Evolutionary conservation across 2,888 invertebrate species (phyloP), one percentile per base, ranked within the genome.

Genomic region (Eupeodes latifasciatus): DNA sequence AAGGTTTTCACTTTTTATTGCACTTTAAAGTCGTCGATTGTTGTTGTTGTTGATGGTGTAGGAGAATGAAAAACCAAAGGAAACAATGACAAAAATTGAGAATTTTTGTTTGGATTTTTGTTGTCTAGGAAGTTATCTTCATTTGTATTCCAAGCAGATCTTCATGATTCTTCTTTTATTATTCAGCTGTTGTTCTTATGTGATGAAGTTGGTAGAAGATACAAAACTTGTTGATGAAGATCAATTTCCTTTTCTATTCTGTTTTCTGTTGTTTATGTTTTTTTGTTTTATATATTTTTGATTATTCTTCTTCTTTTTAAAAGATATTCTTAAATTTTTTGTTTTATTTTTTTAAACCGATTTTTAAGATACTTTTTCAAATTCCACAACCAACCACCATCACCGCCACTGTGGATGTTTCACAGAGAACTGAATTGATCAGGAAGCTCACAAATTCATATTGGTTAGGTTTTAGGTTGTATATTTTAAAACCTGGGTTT

Each of bases 1-100:
- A 76, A 77, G n/a, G 74, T 85, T 88, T 88, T 88, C 88, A 88
- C 88, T 88, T 88, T 88, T 88, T 64, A 85, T 57, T 74, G 71
- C 81, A 81, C 62, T 74, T 40, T 12, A 40, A 53, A 47, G 74
- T 44, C 53, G 51, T 6, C n/a, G 12, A 36, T 49, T 51, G 36
- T n/a, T 12, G 74, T 14, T 11, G 47, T 27, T 27, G 16, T 4
- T 19, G 40, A 40, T 36, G 49, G 40, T 9, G 72, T 14, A 16
- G 71, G 55, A 75, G 69, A 44, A 67, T 40, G 9, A 69, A 16
- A 34, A 59, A 27, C 27, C 27, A 3, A 27, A 34, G 44, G 44
- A 66, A 83, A 79, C 87, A 84, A 84, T 84, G 80, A 66, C 87
- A 84, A 84, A 84, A 84, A 51, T 53, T 71, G 67, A 61, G 36